These are phyloP conservation scores for Lutraria rhynchaena DNA, from an alignment of 1,140 invertebrate genomes.

Conservation along the genomic window DNA sequence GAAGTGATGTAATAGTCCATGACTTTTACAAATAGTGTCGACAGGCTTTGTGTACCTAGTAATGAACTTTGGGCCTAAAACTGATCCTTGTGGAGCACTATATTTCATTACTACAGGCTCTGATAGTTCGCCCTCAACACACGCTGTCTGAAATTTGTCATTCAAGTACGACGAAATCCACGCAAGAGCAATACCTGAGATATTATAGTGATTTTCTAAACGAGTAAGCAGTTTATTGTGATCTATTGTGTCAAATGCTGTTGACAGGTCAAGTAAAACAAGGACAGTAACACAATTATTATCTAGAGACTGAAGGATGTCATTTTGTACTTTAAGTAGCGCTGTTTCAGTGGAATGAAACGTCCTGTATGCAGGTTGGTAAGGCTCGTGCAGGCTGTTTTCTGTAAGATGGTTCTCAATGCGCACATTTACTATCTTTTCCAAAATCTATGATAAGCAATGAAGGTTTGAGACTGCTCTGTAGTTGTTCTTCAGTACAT, in stretches of 20 bases:
- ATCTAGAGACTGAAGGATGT: background rate
- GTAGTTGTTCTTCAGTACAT: too few relatives aligned
- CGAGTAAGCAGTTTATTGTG: too few relatives aligned
- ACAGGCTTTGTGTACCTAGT: conserved; percentile 42
- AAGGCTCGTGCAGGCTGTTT: conserved; percentile 5
- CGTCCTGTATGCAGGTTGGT: conserved; percentile 38
- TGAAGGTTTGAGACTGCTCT: conserved; percentile 32
- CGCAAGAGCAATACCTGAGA: background rate
- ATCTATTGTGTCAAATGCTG: too few relatives aligned
- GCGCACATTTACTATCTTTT: conserved; percentile 15
- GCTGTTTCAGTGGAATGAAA: conserved; percentile 44
- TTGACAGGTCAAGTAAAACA: background rate
- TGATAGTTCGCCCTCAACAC: conserved; percentile 25
- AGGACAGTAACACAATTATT: background rate
- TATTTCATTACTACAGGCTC: conserved; percentile 19
- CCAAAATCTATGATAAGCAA: conserved; percentile 27
- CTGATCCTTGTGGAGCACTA: conserved; percentile 48
- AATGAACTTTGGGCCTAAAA: conserved; percentile 36
- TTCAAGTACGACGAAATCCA: conserved; percentile 45
- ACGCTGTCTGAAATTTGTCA: conserved; percentile 26
- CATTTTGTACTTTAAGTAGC: background rate
- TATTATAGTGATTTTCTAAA: background rate
- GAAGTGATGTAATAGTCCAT: conserved; percentile 44
- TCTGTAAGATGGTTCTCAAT: conserved; percentile 13
- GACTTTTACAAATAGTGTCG: conserved; percentile 14